phyloP scores from a whole-genome alignment of 2,797 vertebrate genomes.

The Sternotherus odoratus region DNA sequence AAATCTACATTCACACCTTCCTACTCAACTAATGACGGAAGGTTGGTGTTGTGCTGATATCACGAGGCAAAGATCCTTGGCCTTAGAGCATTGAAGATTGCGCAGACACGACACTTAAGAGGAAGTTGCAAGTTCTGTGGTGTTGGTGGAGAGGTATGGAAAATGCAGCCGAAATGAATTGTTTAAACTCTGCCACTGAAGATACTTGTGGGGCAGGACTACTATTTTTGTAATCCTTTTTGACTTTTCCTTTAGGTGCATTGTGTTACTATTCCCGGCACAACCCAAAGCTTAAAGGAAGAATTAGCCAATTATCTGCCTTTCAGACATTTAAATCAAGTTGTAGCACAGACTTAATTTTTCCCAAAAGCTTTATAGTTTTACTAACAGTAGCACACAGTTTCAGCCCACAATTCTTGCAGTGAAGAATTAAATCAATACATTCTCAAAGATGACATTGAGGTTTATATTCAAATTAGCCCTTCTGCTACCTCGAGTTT shows the following conservation, averaged over 20 bases:
- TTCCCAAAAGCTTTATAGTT: no score
- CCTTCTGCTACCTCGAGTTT: conserved; percentile 31
- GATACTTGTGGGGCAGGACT: conserved; percentile 43
- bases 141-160: not conserved
- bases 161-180: not conserved
- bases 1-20: conserved; percentile 94
- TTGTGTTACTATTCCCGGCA: conserved; percentile 62
- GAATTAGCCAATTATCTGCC: conserved; percentile 37
- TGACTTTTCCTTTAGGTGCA: conserved; percentile 41
- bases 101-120: conserved; percentile 9
- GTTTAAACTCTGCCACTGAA: conserved; percentile 6
- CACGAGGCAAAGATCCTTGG: conserved; percentile 8
- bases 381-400: not conserved
- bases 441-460: not conserved
- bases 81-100: conserved; percentile 19
- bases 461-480: not conserved
- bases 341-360: conserved; percentile 11
- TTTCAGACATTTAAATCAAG: conserved; percentile 53
- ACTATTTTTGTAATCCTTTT: conserved; percentile 37
- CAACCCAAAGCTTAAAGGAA: conserved; percentile 51
- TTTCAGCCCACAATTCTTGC: not conserved
- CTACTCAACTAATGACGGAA: conserved; percentile 78
- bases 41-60: conserved; percentile 28
- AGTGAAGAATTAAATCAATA: not conserved
- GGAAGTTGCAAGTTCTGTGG: not conserved